phyloP scores from a whole-genome alignment of 1,140 invertebrate species.

The Drosophila kurseongensis region DNA sequence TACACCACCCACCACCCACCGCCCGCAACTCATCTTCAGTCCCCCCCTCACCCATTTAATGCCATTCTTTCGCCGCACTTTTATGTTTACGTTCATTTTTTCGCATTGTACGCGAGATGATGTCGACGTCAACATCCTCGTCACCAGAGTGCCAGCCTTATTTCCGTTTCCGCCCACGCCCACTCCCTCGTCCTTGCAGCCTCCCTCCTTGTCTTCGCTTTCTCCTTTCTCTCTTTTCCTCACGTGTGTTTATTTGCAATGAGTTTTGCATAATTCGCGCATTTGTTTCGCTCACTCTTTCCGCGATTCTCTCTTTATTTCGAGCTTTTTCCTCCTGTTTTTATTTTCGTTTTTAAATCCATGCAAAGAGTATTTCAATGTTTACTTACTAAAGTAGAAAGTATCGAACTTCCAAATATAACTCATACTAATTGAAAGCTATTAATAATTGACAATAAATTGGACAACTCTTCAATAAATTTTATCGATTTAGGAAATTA shows the following conservation, averaged over 20 bases:
- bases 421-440: no score
- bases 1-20: background rate
- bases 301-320: slow-evolving; percentile 1
- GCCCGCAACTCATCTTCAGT: background rate
- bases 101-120: slow-evolving; percentile 63
- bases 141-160: slow-evolving; percentile 54
- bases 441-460: no score
- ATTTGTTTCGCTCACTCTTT: slow-evolving; percentile 71
- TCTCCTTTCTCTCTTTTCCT: slow-evolving; percentile 2
- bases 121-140: slow-evolving; percentile 80
- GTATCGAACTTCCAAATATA: no score
- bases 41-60: slow-evolving; percentile 27
- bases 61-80: slow-evolving; percentile 68
- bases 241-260: slow-evolving; percentile 76
- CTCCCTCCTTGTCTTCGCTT: slow-evolving; percentile 1
- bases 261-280: slow-evolving; percentile 82
- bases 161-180: slow-evolving; percentile 28
- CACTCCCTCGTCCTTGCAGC: background rate
- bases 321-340: slow-evolving; percentile 9
- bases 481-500: no score
- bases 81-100: slow-evolving; percentile 80
- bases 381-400: background rate
- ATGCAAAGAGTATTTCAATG: no score
- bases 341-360: background rate
- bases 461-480: no score